A percentile compares a stretch with the other conserved stretches of the same genome.
These are phyloP conservation scores for Panthera uncia DNA, from an alignment of 2,113 vertebrate genomes.

Conservation along the genomic window DNA sequence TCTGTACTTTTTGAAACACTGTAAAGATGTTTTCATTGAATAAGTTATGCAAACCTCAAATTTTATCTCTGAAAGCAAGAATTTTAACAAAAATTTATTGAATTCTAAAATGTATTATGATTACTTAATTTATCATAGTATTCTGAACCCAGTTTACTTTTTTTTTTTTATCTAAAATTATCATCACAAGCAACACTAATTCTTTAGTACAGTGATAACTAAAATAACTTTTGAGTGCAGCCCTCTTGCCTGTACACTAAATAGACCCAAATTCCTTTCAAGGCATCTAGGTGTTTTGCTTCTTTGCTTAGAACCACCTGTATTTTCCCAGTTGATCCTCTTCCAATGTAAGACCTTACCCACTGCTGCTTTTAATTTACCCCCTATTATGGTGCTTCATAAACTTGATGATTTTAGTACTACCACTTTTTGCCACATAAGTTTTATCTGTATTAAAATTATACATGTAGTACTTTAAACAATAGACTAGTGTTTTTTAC, in stretches of 20 bases:
- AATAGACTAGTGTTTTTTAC: neutral
- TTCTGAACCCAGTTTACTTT: constrained; percentile 5
- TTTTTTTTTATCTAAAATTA: neutral
- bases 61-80: neutral
- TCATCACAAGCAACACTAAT: neutral
- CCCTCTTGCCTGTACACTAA: neutral
- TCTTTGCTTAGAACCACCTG: neutral
- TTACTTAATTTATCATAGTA: neutral
- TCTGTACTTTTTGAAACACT: constrained; percentile 20
- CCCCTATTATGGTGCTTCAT: neutral
- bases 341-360: neutral
- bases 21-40: constrained; percentile 10
- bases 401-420: neutral
- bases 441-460: neutral
- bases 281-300: neutral
- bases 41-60: neutral
- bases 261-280: neutral
- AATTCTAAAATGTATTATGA: constrained; percentile 12
- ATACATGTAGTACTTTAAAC: neutral
- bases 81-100: constrained; percentile 44
- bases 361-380: constrained; percentile 10
- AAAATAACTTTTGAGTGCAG: neutral
- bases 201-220: neutral
- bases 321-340: neutral
- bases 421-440: neutral